phyloP scores from a whole-genome alignment of 1,140 invertebrate genomes.

The Planococcus citri region DNA sequence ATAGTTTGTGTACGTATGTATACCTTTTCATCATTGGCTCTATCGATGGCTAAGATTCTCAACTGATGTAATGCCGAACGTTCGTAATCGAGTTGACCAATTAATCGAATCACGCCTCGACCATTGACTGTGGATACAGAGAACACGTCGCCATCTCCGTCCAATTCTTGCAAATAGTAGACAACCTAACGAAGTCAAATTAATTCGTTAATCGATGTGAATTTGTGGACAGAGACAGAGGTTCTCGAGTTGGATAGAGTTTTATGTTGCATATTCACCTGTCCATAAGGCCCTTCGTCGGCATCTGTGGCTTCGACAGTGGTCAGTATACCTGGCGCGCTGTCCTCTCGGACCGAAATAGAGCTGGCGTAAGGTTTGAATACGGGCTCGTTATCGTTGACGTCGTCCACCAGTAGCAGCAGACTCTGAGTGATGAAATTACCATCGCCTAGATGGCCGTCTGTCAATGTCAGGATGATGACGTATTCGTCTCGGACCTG shows the following conservation, averaged over 20 bases:
- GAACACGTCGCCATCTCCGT: slow-evolving; percentile 62
- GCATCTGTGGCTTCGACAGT: slow-evolving; percentile 75
- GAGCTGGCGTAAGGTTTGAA: slow-evolving; percentile 75
- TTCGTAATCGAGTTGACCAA: slow-evolving; percentile 72
- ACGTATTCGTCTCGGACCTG: slow-evolving; percentile 75
- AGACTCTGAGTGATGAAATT: slow-evolving; percentile 84
- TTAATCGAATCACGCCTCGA: slow-evolving; percentile 69
- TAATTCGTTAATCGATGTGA: not conserved
- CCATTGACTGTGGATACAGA: slow-evolving; percentile 70
- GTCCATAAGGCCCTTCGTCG: slow-evolving; percentile 82
- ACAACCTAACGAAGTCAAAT: slow-evolving; percentile 33
- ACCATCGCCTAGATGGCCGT: slow-evolving; percentile 70
- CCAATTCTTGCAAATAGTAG: slow-evolving; percentile 53
- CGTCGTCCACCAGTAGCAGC: slow-evolving; percentile 75
- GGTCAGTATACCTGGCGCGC: slow-evolving; percentile 54
- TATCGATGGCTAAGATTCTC: slow-evolving; percentile 67
- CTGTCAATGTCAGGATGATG: slow-evolving; percentile 75
- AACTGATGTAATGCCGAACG: slow-evolving; percentile 76
- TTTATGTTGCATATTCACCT: slow-evolving; percentile 44
- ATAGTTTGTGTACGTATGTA: too few relatives aligned
- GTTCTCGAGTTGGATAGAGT: slow-evolving; percentile 23
- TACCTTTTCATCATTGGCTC: slow-evolving; percentile 63
- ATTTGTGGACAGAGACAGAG: too few relatives aligned
- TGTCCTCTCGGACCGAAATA: slow-evolving; percentile 64
- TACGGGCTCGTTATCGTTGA: slow-evolving; percentile 79